Base-by-base conservation (phyloP, 2,888 invertebrate genomes). In the Phrixothrix hirtus region DNA sequence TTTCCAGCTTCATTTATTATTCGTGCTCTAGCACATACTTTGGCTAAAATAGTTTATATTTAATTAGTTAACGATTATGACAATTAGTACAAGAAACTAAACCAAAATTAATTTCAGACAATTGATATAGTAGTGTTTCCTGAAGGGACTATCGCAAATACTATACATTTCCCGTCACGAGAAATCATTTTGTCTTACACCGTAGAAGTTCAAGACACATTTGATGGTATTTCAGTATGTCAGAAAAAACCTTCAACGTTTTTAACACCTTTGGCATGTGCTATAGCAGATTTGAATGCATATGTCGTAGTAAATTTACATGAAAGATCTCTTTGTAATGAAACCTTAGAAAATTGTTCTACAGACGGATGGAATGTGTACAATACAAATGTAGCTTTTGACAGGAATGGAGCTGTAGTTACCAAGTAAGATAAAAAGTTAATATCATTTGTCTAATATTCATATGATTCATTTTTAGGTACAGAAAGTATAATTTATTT, bases 361-460 rank as follows among this genome's bases (percentile, higher is more conserved):
- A 71, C 73, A 41, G 88, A 80, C 69, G 82, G 81, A 6, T 75
- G 69, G 58, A 78, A 77, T 34, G 66, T 79, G 14, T 92, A 85
- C 75, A 93, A 92, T 64, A 88, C 91, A 0, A 87, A 92, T 66
- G 84, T 92, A 0, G 89, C 85, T 0, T 87, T 91, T 60, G 83
- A 90, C 68, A 79, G 88, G 41, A 75, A 75, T n/a, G 92, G 92
- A 0, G 75, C 77, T 1, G 77, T 92, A 13, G 78, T 91, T 4
- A 84, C 88, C 6, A 83, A 82, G 81, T 88, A 77, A 63, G 62
- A 11, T 7, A 30, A 17, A 2, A 16, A 27, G 16, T 10, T 5
- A n/a, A 9, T 4, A n/a, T 14, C 9, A 6, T 16, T 27, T 15
- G n/a, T 3, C 29, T 29, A n/a, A 29, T n/a, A 29, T 2, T 10